Evolutionary conservation across 2,888 invertebrate species (phyloP).

Genomic region (Drosophila imparisetae): DNA sequence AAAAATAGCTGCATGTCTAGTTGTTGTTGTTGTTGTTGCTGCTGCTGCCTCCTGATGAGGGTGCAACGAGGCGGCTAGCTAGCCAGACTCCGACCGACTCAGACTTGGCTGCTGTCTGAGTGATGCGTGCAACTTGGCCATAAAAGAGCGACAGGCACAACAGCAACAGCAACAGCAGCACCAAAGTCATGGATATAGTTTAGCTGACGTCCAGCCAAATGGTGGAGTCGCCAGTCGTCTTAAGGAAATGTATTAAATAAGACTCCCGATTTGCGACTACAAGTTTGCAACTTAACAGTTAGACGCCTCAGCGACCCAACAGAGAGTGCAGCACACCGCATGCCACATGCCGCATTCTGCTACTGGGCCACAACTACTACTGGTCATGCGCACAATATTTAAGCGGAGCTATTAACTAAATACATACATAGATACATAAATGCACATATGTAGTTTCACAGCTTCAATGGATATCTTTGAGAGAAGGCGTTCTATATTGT

Average conservation of each 20-base stretch:
- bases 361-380: conserved; percentile 27
- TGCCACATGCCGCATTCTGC: conserved; percentile 9
- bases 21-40: conserved; percentile 10
- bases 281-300: conserved; percentile 68
- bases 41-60: conserved; percentile 33
- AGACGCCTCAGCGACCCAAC: conserved; percentile 37
- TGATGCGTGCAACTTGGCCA: conserved; percentile 78
- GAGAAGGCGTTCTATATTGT: not conserved
- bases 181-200: conserved; percentile 56
- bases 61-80: conserved; percentile 12
- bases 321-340: conserved; percentile 8
- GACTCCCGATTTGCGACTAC: conserved; percentile 36
- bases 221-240: conserved; percentile 60
- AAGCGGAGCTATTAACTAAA: conserved; percentile 42
- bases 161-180: conserved; percentile 24
- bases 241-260: conserved; percentile 76
- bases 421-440: not conserved
- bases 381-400: conserved; percentile 19
- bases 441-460: not conserved
- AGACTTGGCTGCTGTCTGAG: conserved; percentile 56
- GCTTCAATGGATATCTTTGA: not conserved
- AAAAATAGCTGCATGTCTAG: conserved; percentile 58
- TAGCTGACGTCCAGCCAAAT: conserved; percentile 70
- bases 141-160: conserved; percentile 64
- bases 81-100: conserved; percentile 8